These are phyloP conservation scores for Drosophila trapezifrons DNA, from an alignment of 1,140 invertebrate species.

Conservation along the genomic window DNA sequence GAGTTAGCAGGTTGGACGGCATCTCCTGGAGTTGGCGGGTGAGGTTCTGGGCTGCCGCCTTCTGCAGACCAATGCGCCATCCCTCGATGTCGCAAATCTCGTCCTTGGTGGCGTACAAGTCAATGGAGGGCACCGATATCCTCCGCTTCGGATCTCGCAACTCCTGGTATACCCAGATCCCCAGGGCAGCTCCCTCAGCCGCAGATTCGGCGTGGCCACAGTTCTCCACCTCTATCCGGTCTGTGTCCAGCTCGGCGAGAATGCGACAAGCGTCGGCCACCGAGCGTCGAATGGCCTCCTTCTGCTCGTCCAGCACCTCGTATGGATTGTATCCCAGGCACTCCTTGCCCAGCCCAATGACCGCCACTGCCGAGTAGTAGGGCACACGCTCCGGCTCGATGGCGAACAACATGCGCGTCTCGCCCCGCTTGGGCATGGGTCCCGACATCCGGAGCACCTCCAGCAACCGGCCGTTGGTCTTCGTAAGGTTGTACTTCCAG, in stretches of 20 bases:
- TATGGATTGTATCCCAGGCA: slow-evolving; percentile 87
- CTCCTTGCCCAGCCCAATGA: slow-evolving; percentile 89
- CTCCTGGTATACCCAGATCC: slow-evolving; percentile 84
- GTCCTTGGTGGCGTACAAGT: slow-evolving; percentile 83
- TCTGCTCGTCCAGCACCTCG: slow-evolving; percentile 87
- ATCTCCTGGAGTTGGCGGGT: slow-evolving; percentile 91
- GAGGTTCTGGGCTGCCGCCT: slow-evolving; percentile 93
- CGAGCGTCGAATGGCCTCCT: slow-evolving; percentile 89
- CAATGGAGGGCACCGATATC: slow-evolving; percentile 66
- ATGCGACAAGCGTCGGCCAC: slow-evolving; percentile 87
- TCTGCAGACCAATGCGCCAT: slow-evolving; percentile 89
- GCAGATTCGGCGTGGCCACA: slow-evolving; percentile 90
- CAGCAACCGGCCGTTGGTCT: slow-evolving; percentile 73
- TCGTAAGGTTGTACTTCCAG: slow-evolving; percentile 77
- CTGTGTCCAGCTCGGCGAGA: slow-evolving; percentile 85
- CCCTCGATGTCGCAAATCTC: slow-evolving; percentile 85
- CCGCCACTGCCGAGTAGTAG: slow-evolving; percentile 87
- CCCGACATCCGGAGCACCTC: slow-evolving; percentile 79
- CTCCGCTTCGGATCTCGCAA: slow-evolving; percentile 63
- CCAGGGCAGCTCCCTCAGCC: slow-evolving; percentile 90
- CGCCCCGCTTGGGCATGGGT: slow-evolving; percentile 78
- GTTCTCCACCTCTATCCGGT: slow-evolving; percentile 88
- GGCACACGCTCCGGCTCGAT: slow-evolving; percentile 85
- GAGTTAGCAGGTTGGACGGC: slow-evolving; percentile 94
- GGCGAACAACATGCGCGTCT: slow-evolving; percentile 72